Evolutionary conservation across 2,797 vertebrate genomes (phyloP), one percentile per base, ranked within the genome.

Genomic region (Taenioides sp.): DNA sequence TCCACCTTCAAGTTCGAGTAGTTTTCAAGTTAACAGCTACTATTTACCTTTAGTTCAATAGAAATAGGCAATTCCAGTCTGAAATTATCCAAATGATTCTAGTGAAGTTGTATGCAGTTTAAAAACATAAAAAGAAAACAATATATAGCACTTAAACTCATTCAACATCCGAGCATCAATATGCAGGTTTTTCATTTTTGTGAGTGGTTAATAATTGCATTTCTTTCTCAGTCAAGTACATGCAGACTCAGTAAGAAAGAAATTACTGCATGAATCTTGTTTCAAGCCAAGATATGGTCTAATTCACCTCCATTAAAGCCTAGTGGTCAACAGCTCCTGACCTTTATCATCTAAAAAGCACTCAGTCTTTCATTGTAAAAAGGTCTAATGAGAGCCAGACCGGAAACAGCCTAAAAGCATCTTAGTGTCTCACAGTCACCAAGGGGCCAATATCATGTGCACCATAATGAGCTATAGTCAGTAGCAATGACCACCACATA

Each of bases 371-470:
- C 66, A 74, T 62, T 37, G 18, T 78, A 62, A 79, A 80, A 78
- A n/a, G 37, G 37, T 77, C 74, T 75, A 74, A 78, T 12, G 18
- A 62, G 22, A 72, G 63, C 52, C 16, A 65, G 31, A 72, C 71
- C 34, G 75, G 80, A 85, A 65, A 73, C 62, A 64, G 1, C 50
- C 66, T 80, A 63, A 83, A 70, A 85, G 74, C 77, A 71, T 79
- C 77, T 47, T 17, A 52, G 55, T 67, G 64, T 50, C 18, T 63
- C 7, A 57, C 52, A 64, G 49, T 58, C 7, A 28, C 62, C 23
- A 54, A 73, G 47, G 49, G 20, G 63, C 27, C 64, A 14, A 62
- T 62, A 27, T 55, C 3, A 67, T 66, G 37, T 66, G 14, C n/a
- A 11, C 70, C 9, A 20, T 23, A 72, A 7, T 40, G 20, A 67